Evolutionary conservation across 1,140 invertebrate species (phyloP).

Genomic region (Andricus grossulariae): DNA sequence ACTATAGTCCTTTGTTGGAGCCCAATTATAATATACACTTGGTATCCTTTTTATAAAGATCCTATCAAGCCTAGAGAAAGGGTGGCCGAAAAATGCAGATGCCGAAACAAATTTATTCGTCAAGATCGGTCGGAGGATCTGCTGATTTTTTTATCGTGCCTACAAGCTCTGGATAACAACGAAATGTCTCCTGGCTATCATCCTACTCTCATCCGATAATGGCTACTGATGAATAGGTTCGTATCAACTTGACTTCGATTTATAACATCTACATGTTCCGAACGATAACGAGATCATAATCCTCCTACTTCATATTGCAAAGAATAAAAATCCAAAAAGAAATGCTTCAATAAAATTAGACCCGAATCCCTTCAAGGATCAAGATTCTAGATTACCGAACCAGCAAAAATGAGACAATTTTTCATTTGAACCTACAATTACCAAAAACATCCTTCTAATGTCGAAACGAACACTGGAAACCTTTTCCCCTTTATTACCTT

Average conservation of each 20-base stretch:
- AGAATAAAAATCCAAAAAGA: too few relatives aligned
- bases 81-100: slow-evolving; percentile 51
- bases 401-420: too few relatives aligned
- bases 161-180: slow-evolving; percentile 8
- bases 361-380: too few relatives aligned
- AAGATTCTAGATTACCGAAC: too few relatives aligned
- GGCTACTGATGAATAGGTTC: slow-evolving; percentile 28
- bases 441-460: too few relatives aligned
- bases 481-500: neutral
- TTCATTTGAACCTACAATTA: too few relatives aligned
- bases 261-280: slow-evolving; percentile 18
- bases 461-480: too few relatives aligned
- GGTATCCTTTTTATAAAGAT: slow-evolving; percentile 22
- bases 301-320: neutral
- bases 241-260: slow-evolving; percentile 26
- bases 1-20: neutral
- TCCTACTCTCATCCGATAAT: slow-evolving; percentile 19
- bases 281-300: slow-evolving; percentile 9
- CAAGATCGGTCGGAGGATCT: slow-evolving; percentile 45
- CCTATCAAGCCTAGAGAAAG: slow-evolving; percentile 31
- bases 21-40: slow-evolving; percentile 35
- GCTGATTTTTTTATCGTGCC: slow-evolving; percentile 43
- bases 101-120: slow-evolving; percentile 46
- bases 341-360: too few relatives aligned
- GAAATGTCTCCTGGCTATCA: slow-evolving; percentile 25